Evolutionary conservation across 1,140 invertebrate genomes (phyloP), one percentile per base, ranked within the genome.

Genomic region (Solenopsis fugax): DNA sequence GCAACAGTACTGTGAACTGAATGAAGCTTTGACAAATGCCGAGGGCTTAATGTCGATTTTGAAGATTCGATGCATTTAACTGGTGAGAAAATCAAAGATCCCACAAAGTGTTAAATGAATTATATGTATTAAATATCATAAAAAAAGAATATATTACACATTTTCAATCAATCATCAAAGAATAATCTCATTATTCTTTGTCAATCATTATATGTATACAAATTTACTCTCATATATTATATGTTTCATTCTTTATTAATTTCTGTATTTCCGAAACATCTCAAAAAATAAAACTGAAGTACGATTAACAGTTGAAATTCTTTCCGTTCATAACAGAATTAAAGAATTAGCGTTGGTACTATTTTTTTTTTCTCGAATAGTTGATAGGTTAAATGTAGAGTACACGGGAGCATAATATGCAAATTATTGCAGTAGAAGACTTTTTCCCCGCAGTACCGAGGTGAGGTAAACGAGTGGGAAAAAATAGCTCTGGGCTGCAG

Each of bases 1-100:
- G 52, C 12, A 85, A 80, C 65, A 85, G n/a, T 62, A 65, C 21
- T 50, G n/a, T n/a, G 72, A 45, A 62, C 76, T 81, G 82, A 89
- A 86, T 73, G 76, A 82, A 80, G 80, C 73, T 88, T 86, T 89
- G 69, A 88, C 87, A 80, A 86, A 88, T 86, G 58, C 52, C 18
- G 50, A 12, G n/a, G 45, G 18, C 60, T 88, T 64, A 58, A 41
- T 37, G 65, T n/a, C 52, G 34, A 24, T 58, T 73, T 77, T 41
- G 34, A 54, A 13, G 18, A 45, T 50, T n/a, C 69, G 21, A 64
- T 24, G 76, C 52, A 62, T 81, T 88, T 85, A 88, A 76, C 65
- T 78, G 75, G 37, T 16, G 50, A 80, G 41, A 50, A 29, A 69
- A 29, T 60, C 54, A 60, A 60, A 60, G 69, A 60, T 84, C 7